Evolutionary conservation across 2,888 invertebrate species (phyloP), one percentile per base, ranked within the genome.

Genomic region (Chalcis sispes): DNA sequence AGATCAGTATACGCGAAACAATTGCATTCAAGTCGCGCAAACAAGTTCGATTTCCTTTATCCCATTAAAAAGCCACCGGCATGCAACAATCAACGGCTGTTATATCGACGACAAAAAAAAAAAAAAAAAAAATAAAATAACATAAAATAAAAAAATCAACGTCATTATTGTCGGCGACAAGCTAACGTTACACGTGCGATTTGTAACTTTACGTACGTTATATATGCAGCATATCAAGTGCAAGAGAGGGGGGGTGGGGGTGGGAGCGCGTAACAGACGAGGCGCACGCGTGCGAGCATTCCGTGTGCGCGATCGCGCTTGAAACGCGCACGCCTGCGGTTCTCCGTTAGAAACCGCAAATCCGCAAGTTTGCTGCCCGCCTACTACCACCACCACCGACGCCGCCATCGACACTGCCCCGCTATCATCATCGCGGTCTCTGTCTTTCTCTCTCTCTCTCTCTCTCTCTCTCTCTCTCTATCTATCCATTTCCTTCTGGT

Each of bases 361-460:
- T 72, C 75, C 78, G 65, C 67, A 75, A 66, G 27, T 77, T 58
- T 71, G 64, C 48, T 70, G 58, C 65, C 70, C 42, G 54, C 46
- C 69, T 8, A 72, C 42, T 20, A 23, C n/a, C 36, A 50, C 15
- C n/a, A n/a, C 46, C 15, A 2, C 8, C 46, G 5, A 15, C 2
- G 5, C 46, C 2, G 46, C 5, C 36, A n/a, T n/a, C 36, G 36
- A 36, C 36, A 10, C 36, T 4, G 36, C 36, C 36, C 36, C n/a
- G n/a, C n/a, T n/a, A n/a, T n/a, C n/a, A n/a, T 48, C 1, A 27
- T 5, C 8, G 3, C 8, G n/a, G 25, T 50, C 1, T 27, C 23
- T 25, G 13, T 69, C 2, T 48, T n/a, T 8, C 58, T 48, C 36
- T 46, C 23, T 52, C 46, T 46, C 40, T 8, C 32, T 66, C 23